A percentile compares a stretch with the other conserved stretches of the same genome.
Conservation (phyloP, 2,888 invertebrate genomes). For the Polymixis flavicincta region DNA sequence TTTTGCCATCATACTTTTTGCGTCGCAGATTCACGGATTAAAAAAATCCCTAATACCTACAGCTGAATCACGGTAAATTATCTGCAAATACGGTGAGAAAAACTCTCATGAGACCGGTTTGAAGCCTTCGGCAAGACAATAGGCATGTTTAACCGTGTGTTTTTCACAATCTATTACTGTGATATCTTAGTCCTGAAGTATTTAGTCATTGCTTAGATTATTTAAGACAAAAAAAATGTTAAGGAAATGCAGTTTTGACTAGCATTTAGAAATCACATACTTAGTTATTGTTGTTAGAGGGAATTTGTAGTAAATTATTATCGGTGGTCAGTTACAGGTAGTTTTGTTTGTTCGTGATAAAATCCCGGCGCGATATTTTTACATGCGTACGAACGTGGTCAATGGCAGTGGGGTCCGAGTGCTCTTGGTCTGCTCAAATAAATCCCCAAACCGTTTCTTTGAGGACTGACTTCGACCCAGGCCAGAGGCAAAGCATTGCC, state of each 20-base stretch:
- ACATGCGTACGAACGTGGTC: too few relatives aligned
- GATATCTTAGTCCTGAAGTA: constrained; percentile 14
- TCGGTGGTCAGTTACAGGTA: background rate
- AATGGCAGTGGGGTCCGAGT: too few relatives aligned
- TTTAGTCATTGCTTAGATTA: constrained; percentile 33
- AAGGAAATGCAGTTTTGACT: constrained; percentile 49
- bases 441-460: too few relatives aligned
- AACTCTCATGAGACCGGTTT: constrained; percentile 46
- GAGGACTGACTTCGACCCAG: too few relatives aligned
- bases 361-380: too few relatives aligned
- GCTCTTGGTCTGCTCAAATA: too few relatives aligned
- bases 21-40: background rate
- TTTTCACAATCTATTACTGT: constrained; percentile 44
- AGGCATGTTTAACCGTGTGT: constrained; percentile 49
- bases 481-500: too few relatives aligned
- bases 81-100: constrained; percentile 25
- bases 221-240: constrained; percentile 25
- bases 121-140: constrained; percentile 43
- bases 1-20: background rate
- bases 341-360: too few relatives aligned
- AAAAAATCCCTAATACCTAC: background rate
- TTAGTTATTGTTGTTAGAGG: constrained; percentile 5
- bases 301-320: constrained; percentile 1
- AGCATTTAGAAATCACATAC: background rate
- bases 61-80: constrained; percentile 26